Percentiles rank a stretch among this genome's conserved stretches.
phyloP scores from a whole-genome alignment of 2,888 invertebrate genomes.

The Drosophila hamatofila region DNA sequence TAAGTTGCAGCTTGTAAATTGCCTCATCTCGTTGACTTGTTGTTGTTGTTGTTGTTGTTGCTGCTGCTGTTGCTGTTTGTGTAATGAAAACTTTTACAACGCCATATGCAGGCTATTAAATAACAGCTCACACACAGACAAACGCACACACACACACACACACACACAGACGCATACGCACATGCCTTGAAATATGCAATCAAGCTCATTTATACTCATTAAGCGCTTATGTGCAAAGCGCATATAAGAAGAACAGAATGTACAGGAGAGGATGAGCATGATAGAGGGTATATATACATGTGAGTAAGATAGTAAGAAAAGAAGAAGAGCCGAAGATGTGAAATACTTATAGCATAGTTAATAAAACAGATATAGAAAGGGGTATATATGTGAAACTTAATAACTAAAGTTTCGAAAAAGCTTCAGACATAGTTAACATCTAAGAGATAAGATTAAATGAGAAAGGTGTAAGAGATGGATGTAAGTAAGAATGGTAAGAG shows the following conservation, averaged over 20 bases:
- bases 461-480: neutral
- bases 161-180: conserved; percentile 20
- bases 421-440: neutral
- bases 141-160: conserved; percentile 16
- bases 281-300: neutral
- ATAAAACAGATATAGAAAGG: neutral
- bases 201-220: conserved; percentile 81
- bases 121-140: conserved; percentile 57
- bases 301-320: neutral
- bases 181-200: conserved; percentile 75
- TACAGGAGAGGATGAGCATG: conserved; percentile 32
- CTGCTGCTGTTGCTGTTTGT: conserved; percentile 73
- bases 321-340: neutral
- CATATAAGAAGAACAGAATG: conserved; percentile 37
- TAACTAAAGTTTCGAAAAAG: neutral
- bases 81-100: conserved; percentile 81
- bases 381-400: neutral
- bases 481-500: neutral
- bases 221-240: conserved; percentile 72
- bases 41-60: conserved; percentile 51
- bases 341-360: neutral
- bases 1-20: conserved; percentile 70
- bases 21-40: conserved; percentile 57
- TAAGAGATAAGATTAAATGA: neutral
- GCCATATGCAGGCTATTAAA: conserved; percentile 81